Evolutionary conservation across 2,113 vertebrate genomes (phyloP), one percentile per base, ranked within the genome.

Genomic region (Rhagologus leucostigma): DNA sequence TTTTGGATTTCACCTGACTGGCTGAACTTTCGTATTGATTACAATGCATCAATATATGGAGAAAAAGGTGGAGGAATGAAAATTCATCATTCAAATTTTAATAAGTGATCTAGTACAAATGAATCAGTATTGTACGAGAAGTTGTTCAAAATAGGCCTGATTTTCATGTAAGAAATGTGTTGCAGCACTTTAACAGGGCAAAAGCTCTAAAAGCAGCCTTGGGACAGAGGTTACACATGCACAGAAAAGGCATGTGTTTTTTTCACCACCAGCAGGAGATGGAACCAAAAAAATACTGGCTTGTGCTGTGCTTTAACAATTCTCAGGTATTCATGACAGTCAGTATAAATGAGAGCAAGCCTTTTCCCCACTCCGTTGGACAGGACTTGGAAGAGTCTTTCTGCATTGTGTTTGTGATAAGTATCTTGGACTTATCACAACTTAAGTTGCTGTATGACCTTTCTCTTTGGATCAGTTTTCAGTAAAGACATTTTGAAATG

Each of bases 211-310:
- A 87, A 59, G 23, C 55, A 77, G 49, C 19, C 35, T 60, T 57
- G 24, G 60, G 42, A 85, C 16, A 0, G 0, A 70, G 60, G 39
- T 79, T 64, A 55, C 27, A n/a, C 6, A 29, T 3, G 26, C 30
- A 50, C 32, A 84, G 74, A 81, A 87, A 84, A 75, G 39, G 35
- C 16, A 46, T 52, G 29, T 6, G 6, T 14, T 37, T 64, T 59
- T 60, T 60, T 63, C 32, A 55, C 21, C 47, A 60, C 41, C 81
- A 89, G 49, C 60, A 78, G 56, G 47, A 81, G 47, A 44, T 6
- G 4, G 41, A 93, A 86, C 26, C 7, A 84, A 82, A 74, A 41
- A n/a, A 74, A 68, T 32, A 33, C 9, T 69, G n/a, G 39, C 10
- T 93, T 29, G 32, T 12, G 5, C 21, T 44, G 17, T 17, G 47